phyloP scores from a whole-genome alignment of 2,113 vertebrate genomes.

The Pitta sordida region DNA sequence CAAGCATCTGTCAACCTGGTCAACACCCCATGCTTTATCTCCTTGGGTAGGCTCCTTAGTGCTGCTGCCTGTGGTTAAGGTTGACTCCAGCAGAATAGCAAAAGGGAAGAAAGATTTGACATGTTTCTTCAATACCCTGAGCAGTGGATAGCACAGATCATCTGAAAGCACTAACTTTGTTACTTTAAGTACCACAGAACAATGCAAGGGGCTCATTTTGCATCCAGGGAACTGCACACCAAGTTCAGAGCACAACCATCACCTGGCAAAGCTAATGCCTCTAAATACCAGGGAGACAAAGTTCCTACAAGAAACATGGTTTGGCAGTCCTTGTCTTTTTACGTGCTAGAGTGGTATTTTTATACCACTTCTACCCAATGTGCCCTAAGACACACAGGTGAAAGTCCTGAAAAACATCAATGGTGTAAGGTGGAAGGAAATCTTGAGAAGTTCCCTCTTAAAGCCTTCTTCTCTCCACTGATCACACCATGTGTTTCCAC shows the following conservation, averaged over 20 bases:
- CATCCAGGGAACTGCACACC: neutral
- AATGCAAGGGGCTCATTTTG: neutral
- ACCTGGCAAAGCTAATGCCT: neutral
- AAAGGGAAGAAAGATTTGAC: neutral
- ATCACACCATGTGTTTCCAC: neutral
- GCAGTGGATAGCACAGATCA: neutral
- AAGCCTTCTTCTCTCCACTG: neutral
- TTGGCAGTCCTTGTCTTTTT: conserved; percentile 3
- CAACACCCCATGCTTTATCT: neutral
- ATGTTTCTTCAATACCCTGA: neutral
- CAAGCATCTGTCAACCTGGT: neutral
- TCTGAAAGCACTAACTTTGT: neutral
- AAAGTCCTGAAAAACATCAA: neutral
- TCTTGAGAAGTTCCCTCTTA: neutral
- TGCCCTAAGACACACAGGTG: neutral
- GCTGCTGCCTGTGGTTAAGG: neutral
- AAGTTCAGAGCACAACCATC: neutral
- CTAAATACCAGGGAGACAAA: neutral
- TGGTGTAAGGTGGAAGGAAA: neutral
- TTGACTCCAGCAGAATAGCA: neutral
- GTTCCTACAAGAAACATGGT: neutral
- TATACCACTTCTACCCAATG: neutral
- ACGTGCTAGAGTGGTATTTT: neutral
- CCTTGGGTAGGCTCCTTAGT: neutral
- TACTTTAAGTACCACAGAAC: neutral